A percentile compares a stretch with the other conserved stretches of the same genome.
These are phyloP conservation scores for Dynastes tityus DNA, from an alignment of 2,888 invertebrate species.

Conservation along the genomic window DNA sequence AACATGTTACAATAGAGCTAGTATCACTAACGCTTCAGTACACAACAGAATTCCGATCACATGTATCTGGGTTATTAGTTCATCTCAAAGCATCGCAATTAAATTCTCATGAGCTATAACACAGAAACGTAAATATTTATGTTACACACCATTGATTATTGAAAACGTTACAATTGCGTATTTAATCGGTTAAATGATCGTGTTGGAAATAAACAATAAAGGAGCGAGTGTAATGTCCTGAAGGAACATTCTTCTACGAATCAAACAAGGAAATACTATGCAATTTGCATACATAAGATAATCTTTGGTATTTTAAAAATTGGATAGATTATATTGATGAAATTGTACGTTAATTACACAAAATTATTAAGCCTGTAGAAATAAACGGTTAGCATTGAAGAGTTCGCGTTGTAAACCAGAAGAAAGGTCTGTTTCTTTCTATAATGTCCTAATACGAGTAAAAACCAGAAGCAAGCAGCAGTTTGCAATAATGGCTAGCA, in stretches of 20 bases:
- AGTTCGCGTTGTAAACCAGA: neutral
- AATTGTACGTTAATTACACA: neutral
- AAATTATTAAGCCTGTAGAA: neutral
- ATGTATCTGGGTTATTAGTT: conserved; percentile 32
- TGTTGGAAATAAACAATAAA: conserved; percentile 13
- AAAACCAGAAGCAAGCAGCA: no score
- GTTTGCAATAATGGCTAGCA: no score
- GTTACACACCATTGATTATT: conserved; percentile 37
- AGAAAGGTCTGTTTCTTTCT: no score
- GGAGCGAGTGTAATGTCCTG: neutral
- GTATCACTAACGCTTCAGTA: neutral
- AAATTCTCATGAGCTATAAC: neutral
- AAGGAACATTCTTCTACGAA: conserved; percentile 15
- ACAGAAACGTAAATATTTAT: conserved; percentile 29
- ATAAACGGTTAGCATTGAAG: neutral
- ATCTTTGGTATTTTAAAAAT: neutral
- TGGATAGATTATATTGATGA: neutral
- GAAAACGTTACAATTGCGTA: conserved; percentile 42
- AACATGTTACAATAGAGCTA: neutral
- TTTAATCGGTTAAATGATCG: neutral
- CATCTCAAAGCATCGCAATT: conserved; percentile 17
- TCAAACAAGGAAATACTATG: conserved; percentile 2
- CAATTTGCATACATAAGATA: conserved; percentile 1
- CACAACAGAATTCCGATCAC: conserved; percentile 7
- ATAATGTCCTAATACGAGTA: no score